phyloP scores from a whole-genome alignment of 2,797 vertebrate genomes.

The Acipenser oxyrinchus region DNA sequence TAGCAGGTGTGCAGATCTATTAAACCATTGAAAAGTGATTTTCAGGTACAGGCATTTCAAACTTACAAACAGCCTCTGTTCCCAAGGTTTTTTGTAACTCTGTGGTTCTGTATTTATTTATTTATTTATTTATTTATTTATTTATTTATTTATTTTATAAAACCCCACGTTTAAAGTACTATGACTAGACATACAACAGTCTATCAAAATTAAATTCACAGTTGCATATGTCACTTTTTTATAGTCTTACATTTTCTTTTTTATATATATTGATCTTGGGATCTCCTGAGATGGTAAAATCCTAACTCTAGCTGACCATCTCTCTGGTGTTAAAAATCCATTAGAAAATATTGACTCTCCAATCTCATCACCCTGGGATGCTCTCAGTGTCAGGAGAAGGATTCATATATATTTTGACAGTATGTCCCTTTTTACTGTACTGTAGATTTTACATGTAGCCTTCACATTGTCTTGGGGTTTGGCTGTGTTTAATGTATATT shows the following conservation, averaged over 20 bases:
- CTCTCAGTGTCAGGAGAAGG: conserved; percentile 11
- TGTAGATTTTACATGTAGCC: no score
- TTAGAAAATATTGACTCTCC: conserved; percentile 38
- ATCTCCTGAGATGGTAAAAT: conserved; percentile 22
- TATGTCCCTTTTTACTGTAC: background rate
- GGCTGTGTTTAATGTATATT: no score
- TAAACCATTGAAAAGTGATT: no score
- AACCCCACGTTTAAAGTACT: no score
- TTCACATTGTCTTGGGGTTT: no score
- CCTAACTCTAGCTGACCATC: conserved; percentile 26
- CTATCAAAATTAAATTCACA: background rate
- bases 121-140: no score
- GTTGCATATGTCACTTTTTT: background rate
- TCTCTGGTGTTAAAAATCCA: conserved; percentile 31
- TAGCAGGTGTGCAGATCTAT: no score
- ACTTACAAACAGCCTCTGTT: no score
- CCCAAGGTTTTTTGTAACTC: no score
- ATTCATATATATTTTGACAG: background rate
- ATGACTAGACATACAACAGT: background rate
- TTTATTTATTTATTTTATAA: no score
- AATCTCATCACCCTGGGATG: conserved; percentile 34
- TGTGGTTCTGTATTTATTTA: no score
- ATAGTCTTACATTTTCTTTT: background rate
- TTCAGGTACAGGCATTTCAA: no score
- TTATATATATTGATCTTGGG: background rate